phyloP scores from a whole-genome alignment of 1,140 invertebrate genomes.

The Rhizoglyphus robini region DNA sequence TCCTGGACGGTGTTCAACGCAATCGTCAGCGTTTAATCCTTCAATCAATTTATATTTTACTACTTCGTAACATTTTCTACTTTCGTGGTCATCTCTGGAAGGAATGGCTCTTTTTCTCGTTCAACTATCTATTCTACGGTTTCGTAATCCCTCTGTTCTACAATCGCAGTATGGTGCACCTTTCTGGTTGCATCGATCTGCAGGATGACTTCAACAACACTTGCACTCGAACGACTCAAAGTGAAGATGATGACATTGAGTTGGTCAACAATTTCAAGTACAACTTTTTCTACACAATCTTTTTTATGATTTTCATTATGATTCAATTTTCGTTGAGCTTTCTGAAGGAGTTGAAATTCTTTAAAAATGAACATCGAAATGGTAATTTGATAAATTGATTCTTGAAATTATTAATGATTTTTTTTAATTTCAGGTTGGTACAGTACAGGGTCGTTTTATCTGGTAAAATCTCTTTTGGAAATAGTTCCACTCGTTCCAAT shows the following conservation, averaged over 20 bases:
- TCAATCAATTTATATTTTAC: not conserved
- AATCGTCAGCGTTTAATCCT: not conserved
- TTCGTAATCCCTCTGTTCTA: not conserved
- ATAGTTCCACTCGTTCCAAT: not conserved
- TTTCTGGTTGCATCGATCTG: not conserved
- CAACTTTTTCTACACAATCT: not conserved
- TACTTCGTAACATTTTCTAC: not conserved
- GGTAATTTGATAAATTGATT: not conserved
- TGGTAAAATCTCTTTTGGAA: not conserved
- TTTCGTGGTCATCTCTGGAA: not conserved
- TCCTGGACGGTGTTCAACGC: not conserved
- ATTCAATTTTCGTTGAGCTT: not conserved
- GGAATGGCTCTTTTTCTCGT: not conserved
- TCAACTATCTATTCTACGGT: not conserved
- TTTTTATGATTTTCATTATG: not conserved
- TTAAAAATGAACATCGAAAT: conserved; percentile 13
- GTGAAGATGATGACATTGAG: not conserved
- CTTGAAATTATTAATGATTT: not conserved
- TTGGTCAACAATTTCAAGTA: not conserved
- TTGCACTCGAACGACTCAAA: not conserved
- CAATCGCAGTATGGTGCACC: not conserved
- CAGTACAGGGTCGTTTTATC: not conserved
- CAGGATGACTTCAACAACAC: conserved; percentile 13
- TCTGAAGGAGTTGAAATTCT: not conserved
- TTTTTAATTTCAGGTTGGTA: not conserved